Percentiles rank a stretch among this genome's conserved stretches.
Evolutionary conservation across 2,888 invertebrate species (phyloP).

Genomic region (Drepanosiphum platanoidis): DNA sequence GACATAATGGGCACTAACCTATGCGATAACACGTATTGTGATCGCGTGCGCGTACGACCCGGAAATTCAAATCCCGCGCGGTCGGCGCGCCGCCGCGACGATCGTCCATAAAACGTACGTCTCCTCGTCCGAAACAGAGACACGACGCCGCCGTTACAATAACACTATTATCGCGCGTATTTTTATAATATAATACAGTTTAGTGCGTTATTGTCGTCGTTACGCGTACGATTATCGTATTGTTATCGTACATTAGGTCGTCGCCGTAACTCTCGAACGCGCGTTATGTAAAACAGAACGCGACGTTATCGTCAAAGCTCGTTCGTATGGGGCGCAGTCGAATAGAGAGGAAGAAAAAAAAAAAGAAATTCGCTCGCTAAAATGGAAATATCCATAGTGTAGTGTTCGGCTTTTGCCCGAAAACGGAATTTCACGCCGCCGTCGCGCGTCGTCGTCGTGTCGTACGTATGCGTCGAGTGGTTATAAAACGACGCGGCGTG

Average conservation of each 20-base stretch:
- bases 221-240: neutral
- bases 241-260: neutral
- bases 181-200: too few relatives aligned
- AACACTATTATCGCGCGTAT: too few relatives aligned
- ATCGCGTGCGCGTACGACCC: neutral
- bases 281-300: neutral
- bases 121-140: too few relatives aligned
- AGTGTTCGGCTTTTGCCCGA: slow-evolving; percentile 2
- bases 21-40: neutral
- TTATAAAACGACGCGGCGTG: too few relatives aligned
- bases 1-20: neutral
- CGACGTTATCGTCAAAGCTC: neutral
- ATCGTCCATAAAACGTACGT: too few relatives aligned
- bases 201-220: neutral
- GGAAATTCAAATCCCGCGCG: neutral
- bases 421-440: too few relatives aligned
- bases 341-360: neutral
- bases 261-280: neutral
- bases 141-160: too few relatives aligned
- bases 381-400: neutral
- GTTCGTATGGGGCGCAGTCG: neutral
- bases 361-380: neutral
- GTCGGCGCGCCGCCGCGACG: neutral
- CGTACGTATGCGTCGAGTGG: too few relatives aligned
- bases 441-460: too few relatives aligned